These are phyloP conservation scores for Malacosoma neustria DNA, from an alignment of 2,888 invertebrate species.

Conservation along the genomic window DNA sequence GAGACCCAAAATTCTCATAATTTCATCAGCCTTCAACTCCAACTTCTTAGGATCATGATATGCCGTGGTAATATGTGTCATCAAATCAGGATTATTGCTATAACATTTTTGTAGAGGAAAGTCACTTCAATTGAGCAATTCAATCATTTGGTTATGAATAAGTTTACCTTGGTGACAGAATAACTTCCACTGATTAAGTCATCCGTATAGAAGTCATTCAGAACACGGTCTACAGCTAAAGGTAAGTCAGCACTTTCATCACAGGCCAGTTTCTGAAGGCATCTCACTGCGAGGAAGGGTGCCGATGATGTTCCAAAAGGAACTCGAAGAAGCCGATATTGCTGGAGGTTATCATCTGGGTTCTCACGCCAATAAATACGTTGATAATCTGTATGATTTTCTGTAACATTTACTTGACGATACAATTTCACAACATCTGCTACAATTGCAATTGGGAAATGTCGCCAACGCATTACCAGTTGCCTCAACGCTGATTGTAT, in stretches of 20 bases:
- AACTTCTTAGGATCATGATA: too few relatives aligned
- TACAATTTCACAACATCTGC: slow-evolving; percentile 13
- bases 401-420: slow-evolving; percentile 4
- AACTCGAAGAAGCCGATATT: slow-evolving; percentile 10
- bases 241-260: slow-evolving; percentile 15
- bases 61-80: too few relatives aligned
- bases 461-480: slow-evolving; percentile 9
- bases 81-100: slow-evolving; percentile 6
- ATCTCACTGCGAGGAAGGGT: slow-evolving; percentile 18
- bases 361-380: slow-evolving; percentile 9
- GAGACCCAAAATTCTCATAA: slow-evolving; percentile 19
- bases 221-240: slow-evolving; percentile 6
- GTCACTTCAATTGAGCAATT: slow-evolving; percentile 19
- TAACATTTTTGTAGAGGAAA: slow-evolving; percentile 22
- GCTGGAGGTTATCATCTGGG: slow-evolving; percentile 3
- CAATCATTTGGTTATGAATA: slow-evolving; percentile 12
- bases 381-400: slow-evolving; percentile 3
- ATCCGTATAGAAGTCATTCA: slow-evolving; percentile 15
- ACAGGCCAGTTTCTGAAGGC: slow-evolving; percentile 16
- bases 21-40: slow-evolving; percentile 8
- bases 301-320: slow-evolving; percentile 17
- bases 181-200: slow-evolving; percentile 14
- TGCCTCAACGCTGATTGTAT: slow-evolving; percentile 11
- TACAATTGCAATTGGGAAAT: slow-evolving; percentile 3
- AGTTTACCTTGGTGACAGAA: slow-evolving; percentile 8